A percentile compares a stretch with the other conserved stretches of the same genome.
Conservation (phyloP, 2,113 vertebrate genomes). For the Rattus rattus region DNA sequence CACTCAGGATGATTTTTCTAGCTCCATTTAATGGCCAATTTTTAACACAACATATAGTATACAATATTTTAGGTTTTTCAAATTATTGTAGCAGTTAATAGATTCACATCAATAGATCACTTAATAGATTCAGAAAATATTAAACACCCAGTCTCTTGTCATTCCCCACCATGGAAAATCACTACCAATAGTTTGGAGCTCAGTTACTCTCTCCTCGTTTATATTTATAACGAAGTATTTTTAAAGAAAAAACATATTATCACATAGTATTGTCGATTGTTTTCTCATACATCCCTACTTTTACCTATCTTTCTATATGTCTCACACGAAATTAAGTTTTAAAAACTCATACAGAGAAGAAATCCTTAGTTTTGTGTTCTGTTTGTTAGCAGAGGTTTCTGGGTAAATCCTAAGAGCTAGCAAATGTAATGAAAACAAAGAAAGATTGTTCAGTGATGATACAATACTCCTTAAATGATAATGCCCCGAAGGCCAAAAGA, state of each 20-base stretch:
- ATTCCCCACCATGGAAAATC: constrained; percentile 5
- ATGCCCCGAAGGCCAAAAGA: not conserved
- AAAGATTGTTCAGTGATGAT: not conserved
- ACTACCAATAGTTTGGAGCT: not conserved
- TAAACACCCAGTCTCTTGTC: not conserved
- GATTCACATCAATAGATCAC: too few relatives aligned
- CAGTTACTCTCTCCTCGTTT: not conserved
- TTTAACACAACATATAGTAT: not conserved
- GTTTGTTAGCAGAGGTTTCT: constrained; percentile 19
- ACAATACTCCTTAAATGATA: not conserved
- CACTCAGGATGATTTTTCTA: too few relatives aligned
- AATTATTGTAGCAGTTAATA: constrained; percentile 28
- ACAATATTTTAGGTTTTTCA: constrained; percentile 16
- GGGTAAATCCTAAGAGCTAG: not conserved
- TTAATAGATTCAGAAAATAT: not conserved
- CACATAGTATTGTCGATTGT: not conserved
- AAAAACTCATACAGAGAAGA: not conserved
- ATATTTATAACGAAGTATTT: not conserved
- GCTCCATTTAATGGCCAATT: not conserved
- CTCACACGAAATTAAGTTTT: constrained; percentile 32
- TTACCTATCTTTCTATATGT: not conserved
- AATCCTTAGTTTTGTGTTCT: not conserved
- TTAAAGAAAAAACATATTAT: not conserved
- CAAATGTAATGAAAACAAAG: not conserved
- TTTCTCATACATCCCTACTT: not conserved